Percentiles rank a stretch among this genome's conserved stretches.
Conservation (phyloP, 1,140 invertebrate genomes). For the Galleria mellonella region DNA sequence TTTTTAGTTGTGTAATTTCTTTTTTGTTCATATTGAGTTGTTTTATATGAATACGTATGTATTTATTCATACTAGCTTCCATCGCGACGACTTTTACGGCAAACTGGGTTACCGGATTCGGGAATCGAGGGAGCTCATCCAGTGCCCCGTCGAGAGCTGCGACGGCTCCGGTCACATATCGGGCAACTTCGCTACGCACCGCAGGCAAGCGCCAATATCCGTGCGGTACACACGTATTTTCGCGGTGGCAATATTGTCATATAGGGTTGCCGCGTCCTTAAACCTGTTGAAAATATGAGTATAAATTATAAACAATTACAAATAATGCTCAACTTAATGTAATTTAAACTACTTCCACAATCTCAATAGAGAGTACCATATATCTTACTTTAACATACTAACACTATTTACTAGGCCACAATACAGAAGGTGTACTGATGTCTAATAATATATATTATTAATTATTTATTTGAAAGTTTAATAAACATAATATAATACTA, state of each 20-base stretch:
- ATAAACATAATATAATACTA: too few species aligned
- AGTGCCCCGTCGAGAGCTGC: slow-evolving; percentile 94
- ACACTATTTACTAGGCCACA: too few species aligned
- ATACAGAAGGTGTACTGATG: too few species aligned
- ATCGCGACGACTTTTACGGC: slow-evolving; percentile 77
- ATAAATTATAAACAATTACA: slow-evolving; percentile 15
- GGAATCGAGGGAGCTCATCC: slow-evolving; percentile 75
- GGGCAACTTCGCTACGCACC: slow-evolving; percentile 89
- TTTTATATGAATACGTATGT: slow-evolving; percentile 14
- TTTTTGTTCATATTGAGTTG: slow-evolving; percentile 21
- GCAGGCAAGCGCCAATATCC: slow-evolving; percentile 72
- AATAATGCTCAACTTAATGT: too few species aligned
- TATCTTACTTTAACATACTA: too few species aligned
- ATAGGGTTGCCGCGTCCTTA: background rate
- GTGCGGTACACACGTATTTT: slow-evolving; percentile 11
- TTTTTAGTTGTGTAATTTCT: slow-evolving; percentile 19
- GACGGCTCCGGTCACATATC: slow-evolving; percentile 91
- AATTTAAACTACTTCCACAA: too few species aligned
- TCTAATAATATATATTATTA: too few species aligned
- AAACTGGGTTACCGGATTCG: slow-evolving; percentile 81
- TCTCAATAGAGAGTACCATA: too few species aligned
- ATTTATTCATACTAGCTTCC: slow-evolving; percentile 52
- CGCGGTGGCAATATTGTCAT: background rate
- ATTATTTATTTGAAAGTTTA: too few species aligned
- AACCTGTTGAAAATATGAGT: too few species aligned